Evolutionary conservation across 2,888 invertebrate species (phyloP), one percentile per base, ranked within the genome.

Genomic region (Lycocerus yunnanus): DNA sequence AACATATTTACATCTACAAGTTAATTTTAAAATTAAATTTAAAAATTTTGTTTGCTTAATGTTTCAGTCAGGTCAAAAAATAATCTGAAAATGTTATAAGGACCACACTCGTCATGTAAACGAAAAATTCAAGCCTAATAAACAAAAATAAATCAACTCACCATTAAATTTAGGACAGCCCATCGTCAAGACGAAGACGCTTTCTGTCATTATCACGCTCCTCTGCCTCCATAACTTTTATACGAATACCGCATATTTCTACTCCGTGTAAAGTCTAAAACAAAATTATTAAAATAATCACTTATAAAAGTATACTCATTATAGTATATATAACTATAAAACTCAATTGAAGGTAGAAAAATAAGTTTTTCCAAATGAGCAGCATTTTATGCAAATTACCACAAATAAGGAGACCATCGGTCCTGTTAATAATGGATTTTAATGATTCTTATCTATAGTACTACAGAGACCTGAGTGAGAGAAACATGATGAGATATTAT

Each of bases 211-310:
- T 78, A 60, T 80, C 81, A 60, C 83, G 91, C 80, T 95, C 94
- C 82, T 97, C 97, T 0, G 97, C 97, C 85, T 95, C 93, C 86
- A 97, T 88, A 5, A 97, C 97, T 89, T 97, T 95, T 69, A 97
- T 89, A 77, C 95, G 91, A 18, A 95, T 92, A 18, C 96, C 96
- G 82, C 94, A 94, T 73, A 97, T 90, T 85, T 96, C 96, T 75
- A 96, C 95, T 10, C 96, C 97, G 84, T 97, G 96, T 65, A 97
- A 87, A 0, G 84, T 83, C 84, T 88, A 74, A 67, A 83, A 80
- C 63, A 77, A 71, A 58, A 71, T 58, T n/a, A 9, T 13, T 14
- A 13, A 21, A 21, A 66, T 18, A n/a, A n/a, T n/a, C n/a, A n/a
- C n/a, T n/a, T n/a, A n/a, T n/a, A n/a, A n/a, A n/a, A n/a, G n/a